These are phyloP conservation scores for Diadophis punctatus DNA, from an alignment of 2,113 vertebrate species.

Conservation along the genomic window DNA sequence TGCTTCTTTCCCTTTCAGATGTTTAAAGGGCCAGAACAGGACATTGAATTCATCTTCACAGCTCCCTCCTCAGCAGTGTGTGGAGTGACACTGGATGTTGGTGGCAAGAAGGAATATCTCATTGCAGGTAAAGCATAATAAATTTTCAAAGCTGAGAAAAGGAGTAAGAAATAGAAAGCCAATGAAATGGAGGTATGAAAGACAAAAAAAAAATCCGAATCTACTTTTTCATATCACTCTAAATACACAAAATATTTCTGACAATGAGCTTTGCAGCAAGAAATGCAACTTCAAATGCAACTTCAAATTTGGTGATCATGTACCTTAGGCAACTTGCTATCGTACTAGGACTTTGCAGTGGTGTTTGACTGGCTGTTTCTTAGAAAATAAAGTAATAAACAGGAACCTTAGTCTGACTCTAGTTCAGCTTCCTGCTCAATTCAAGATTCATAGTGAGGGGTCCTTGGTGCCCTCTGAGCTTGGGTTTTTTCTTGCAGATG, in stretches of 20 bases:
- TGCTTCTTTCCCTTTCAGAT: slow-evolving; percentile 70
- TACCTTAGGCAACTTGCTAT: neutral
- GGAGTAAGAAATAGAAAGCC: neutral
- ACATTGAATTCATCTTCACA: slow-evolving; percentile 86
- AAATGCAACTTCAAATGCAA: neutral
- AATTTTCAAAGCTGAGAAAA: neutral
- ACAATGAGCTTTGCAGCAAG: neutral
- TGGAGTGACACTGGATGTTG: slow-evolving; percentile 81
- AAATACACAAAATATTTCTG: neutral
- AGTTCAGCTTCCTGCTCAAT: neutral
- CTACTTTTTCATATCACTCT: neutral
- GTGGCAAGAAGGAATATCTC: slow-evolving; percentile 89
- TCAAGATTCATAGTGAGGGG: neutral
- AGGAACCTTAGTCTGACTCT: neutral
- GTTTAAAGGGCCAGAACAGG: slow-evolving; percentile 87
- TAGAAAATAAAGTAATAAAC: neutral
- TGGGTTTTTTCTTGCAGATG: neutral
- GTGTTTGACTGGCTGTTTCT: neutral
- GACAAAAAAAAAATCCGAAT: neutral
- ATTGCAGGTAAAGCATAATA: slow-evolving; percentile 78
- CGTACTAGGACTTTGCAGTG: neutral
- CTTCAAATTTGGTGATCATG: neutral
- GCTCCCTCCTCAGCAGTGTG: slow-evolving; percentile 85
- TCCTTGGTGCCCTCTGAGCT: neutral
- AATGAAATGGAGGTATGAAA: neutral